Evolutionary conservation across 2,888 invertebrate genomes (phyloP).

Genomic region (Druceiella hillmani): DNA sequence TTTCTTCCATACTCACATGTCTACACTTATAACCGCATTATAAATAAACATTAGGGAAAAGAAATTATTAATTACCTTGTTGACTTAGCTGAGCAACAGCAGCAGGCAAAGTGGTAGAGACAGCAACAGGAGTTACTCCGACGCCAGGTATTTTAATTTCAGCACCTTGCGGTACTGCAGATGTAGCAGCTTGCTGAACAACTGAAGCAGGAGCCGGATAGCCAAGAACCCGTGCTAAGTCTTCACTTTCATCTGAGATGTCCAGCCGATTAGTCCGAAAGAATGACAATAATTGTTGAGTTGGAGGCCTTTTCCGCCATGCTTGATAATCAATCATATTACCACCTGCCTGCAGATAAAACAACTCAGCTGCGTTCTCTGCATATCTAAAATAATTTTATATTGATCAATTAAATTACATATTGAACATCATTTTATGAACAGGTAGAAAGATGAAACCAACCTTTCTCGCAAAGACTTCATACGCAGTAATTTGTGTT

Average conservation of each 20-base stretch:
- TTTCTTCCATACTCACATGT: neutral
- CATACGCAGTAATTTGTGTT: conserved; percentile 64
- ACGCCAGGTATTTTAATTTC: conserved; percentile 57
- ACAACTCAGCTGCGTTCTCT: conserved; percentile 78
- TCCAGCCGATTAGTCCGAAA: conserved; percentile 67
- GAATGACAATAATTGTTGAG: conserved; percentile 68
- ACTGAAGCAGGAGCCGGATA: conserved; percentile 18
- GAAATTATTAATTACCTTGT: conserved; percentile 40
- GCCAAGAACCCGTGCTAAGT: conserved; percentile 13
- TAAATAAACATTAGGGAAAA: conserved; percentile 6
- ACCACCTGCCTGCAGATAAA: conserved; percentile 80
- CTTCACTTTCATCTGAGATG: conserved; percentile 38
- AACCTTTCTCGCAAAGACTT: conserved; percentile 63
- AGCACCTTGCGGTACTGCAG: conserved; percentile 35
- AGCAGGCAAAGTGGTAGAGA: conserved; percentile 55
- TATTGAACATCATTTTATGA: conserved; percentile 7
- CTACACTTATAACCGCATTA: conserved; percentile 4
- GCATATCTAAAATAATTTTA: conserved; percentile 49
- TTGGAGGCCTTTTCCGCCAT: conserved; percentile 78
- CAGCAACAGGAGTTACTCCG: conserved; percentile 55
- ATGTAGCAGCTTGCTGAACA: conserved; percentile 12
- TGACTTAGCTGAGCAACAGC: conserved; percentile 57
- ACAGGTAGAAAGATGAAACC: conserved; percentile 11
- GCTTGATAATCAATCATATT: conserved; percentile 83
- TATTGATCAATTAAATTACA: conserved; percentile 2